A percentile compares a stretch with the other conserved stretches of the same genome.
Conservation (phyloP, 2,113 vertebrate species). For the Dissostichus mawsoni region DNA sequence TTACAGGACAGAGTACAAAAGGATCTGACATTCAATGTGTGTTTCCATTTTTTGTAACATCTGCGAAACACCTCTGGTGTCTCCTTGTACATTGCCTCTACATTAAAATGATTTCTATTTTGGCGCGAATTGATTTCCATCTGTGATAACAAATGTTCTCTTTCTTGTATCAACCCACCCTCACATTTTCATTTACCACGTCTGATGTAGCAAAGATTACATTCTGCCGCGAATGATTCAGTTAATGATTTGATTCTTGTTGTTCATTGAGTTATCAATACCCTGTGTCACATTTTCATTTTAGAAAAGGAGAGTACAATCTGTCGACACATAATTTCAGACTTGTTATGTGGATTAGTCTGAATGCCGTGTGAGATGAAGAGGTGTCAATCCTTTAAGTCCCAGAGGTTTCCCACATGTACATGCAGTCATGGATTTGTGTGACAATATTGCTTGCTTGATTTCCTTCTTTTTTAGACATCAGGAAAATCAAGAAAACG, state of each 20-base stretch:
- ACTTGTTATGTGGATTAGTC: conserved; percentile 51
- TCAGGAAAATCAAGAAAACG: background rate
- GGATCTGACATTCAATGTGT: conserved; percentile 22
- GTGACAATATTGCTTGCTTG: background rate
- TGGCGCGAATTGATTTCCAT: conserved; percentile 66
- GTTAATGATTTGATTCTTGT: conserved; percentile 75
- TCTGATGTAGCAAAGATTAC: conserved; percentile 76
- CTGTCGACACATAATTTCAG: conserved; percentile 45
- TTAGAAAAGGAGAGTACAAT: conserved; percentile 53
- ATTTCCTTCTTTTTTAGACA: background rate
- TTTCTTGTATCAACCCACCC: conserved; percentile 59
- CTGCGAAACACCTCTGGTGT: conserved; percentile 43
- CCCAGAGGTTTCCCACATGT: conserved; percentile 22
- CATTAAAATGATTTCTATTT: conserved; percentile 56
- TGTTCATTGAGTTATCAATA: conserved; percentile 68
- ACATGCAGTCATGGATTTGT: conserved; percentile 1
- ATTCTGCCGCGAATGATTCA: conserved; percentile 69
- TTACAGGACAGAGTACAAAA: conserved; percentile 31
- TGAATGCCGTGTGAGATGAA: conserved; percentile 47
- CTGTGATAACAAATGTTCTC: conserved; percentile 71
- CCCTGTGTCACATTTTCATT: conserved; percentile 47
- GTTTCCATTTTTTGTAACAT: background rate
- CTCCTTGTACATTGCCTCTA: conserved; percentile 23
- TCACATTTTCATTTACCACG: conserved; percentile 69
- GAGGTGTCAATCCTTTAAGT: conserved; percentile 31